A percentile compares a stretch with the other conserved stretches of the same genome.
Conservation (phyloP, 2,797 vertebrate species). For the Pantherophis alleghaniensis region DNA sequence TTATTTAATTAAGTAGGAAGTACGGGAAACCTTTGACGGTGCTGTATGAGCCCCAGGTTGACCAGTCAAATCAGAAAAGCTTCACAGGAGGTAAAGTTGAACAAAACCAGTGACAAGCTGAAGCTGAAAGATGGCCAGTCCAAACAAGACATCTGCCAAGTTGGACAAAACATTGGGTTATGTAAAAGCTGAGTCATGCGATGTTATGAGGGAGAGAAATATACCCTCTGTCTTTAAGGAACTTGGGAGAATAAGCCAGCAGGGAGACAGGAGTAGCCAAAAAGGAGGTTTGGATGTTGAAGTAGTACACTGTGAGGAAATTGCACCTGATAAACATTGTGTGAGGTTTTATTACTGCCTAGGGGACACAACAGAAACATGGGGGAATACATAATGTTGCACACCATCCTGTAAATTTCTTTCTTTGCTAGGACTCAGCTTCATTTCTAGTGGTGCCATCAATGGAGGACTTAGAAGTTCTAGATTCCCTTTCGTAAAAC, state of each 20-base stretch:
- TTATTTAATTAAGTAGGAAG: neutral
- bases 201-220: neutral
- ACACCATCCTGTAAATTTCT: neutral
- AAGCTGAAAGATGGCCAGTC: neutral
- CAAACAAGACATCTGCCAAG: neutral
- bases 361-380: neutral
- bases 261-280: neutral
- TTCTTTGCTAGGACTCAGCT: neutral
- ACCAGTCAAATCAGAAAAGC: neutral
- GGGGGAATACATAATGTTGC: neutral
- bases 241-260: neutral
- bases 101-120: neutral
- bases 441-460: neutral
- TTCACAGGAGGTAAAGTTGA: neutral
- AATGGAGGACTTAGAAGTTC: neutral
- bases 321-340: neutral
- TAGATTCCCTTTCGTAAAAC: neutral
- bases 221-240: neutral
- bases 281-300: neutral
- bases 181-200: neutral
- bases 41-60: neutral
- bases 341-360: neutral
- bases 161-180: neutral
- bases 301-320: neutral
- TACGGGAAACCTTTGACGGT: neutral